These are phyloP conservation scores for Chrysopilus asiliformis DNA, from an alignment of 2,888 invertebrate species.

Conservation along the genomic window DNA sequence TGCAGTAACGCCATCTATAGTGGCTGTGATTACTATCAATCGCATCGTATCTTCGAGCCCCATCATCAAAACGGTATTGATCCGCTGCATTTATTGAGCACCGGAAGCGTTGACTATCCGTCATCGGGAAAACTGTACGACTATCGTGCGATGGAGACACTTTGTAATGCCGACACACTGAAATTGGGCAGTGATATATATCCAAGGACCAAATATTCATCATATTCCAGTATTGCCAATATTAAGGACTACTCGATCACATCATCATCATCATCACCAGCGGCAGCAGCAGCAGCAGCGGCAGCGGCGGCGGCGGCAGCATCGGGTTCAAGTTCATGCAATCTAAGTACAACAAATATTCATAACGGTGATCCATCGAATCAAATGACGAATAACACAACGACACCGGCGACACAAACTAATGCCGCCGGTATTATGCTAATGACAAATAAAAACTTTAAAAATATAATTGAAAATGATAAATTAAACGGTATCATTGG, in stretches of 20 bases:
- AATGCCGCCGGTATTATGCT: conserved; percentile 3
- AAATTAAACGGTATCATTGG: conserved; percentile 8
- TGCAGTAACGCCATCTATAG: not conserved
- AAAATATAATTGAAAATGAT: conserved; percentile 16
- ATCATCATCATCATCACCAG: conserved; percentile 23
- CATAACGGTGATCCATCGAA: not conserved
- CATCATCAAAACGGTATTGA: conserved; percentile 25
- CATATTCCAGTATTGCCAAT: conserved; percentile 6
- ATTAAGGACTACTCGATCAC: conserved; percentile 5
- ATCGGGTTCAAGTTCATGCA: conserved; percentile 20
- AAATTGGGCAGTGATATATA: conserved; percentile 26
- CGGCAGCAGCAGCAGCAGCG: conserved; percentile 21
- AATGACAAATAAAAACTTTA: conserved; percentile 20
- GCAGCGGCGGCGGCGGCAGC: not conserved
- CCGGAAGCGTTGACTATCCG: not conserved
- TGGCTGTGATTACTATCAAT: conserved; percentile 15
- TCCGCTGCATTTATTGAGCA: conserved; percentile 14
- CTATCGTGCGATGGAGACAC: conserved; percentile 25
- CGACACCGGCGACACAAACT: conserved; percentile 10
- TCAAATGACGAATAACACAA: conserved; percentile 18
- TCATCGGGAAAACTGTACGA: conserved; percentile 22
- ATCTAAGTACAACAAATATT: not conserved
- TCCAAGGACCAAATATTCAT: conserved; percentile 2
- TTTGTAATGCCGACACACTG: conserved; percentile 29
- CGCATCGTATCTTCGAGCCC: conserved; percentile 16